Base-by-base conservation (phyloP, 1,140 invertebrate species). In the Microplitis mediator region DNA sequence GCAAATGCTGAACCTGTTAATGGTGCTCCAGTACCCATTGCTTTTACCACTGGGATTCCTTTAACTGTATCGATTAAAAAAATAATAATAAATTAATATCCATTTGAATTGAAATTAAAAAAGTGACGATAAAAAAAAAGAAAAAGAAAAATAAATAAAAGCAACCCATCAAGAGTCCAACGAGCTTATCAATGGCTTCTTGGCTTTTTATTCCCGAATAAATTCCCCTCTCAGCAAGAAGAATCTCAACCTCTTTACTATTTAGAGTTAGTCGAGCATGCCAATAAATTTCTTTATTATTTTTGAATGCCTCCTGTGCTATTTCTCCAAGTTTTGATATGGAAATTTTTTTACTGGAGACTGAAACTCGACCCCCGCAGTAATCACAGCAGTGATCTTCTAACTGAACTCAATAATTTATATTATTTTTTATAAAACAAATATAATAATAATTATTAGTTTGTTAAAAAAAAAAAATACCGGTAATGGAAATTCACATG, bases 351-450 rank as follows among this genome's bases (percentile, higher is more conserved):
- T 61, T 6, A 0, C 23, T 34, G 0, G 77, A 65, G 5, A 84
- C 69, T 2, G 52, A 63, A 5, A 85, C 61, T 51, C 81, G 75
- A 3, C 80, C 84, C 0, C 86, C 86, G 45, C 86, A 87, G 71
- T 82, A 87, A 32, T 75, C 73, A 60, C 86, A 87, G 51, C 86
- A 87, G 64, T 86, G 83, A 6, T 85, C 86, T 50, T 87, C 84
- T 3, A 87, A 76, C 85, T 86, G 50, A 75, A 60, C 61, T 9
- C n/a, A 73, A 34, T 58, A 54, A 54, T 50, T 45, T 65, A 71
- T 61, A 66, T 52, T 68, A 35, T 51, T 45, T 69, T 16, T 64
- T 62, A 35, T 66, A 32, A 39, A 31, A 16, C 14, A n/a, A 69
- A 63, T 35, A 35, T 69, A 35, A 31, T 23, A 32, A 36, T 50